Evolutionary conservation across 2,797 vertebrate species (phyloP), one percentile per base, ranked within the genome.

Genomic region (Poecilia picta): DNA sequence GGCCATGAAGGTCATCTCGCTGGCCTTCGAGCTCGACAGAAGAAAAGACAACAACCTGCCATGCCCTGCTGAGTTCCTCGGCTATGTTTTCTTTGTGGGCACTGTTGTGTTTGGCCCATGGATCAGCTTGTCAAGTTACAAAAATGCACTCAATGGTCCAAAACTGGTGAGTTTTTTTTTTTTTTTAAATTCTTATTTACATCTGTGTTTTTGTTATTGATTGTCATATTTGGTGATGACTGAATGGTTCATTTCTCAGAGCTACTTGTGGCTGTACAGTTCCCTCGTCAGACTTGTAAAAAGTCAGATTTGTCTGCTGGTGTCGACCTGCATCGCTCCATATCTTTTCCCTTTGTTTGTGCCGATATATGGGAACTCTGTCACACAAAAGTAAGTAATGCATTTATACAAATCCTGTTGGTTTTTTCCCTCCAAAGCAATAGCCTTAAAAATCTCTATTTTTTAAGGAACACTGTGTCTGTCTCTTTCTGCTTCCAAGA

Each of bases 1-100:
- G 89, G 97, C 97, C 78, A 98, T 98, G 97, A 98, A 98, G 84
- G 97, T 96, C 2, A 96, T 98, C 85, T 98, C 97, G 72, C 86
- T 98, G 89, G 97, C 96, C 66, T 98, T 98, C 76, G 97, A 98
- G 92, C 90, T 98, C 83, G 97, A 98, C 93, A 93, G 96, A 57
- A 95, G 96, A 31, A 53, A 87, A 1, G 94, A 91, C 87, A 83
- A 83, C 73, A 88, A 87, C 75, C 89, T 95, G 47, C 97, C 85
- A 25, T 96, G 96, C 2, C 96, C 95, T 0, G 91, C 96, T 13
- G 96, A 97, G 91, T 98, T 98, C 92, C 95, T 97, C 92, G 97
- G 97, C 45, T 98, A 98, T 79, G 94, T 97, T 87, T 95, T 98
- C 85, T 98, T 98, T 80, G 96, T 98, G 85, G 97, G 97, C 33